Evolutionary conservation across 2,797 vertebrate genomes (phyloP), one percentile per base, ranked within the genome.

Genomic region (Sebastes steindachneri): DNA sequence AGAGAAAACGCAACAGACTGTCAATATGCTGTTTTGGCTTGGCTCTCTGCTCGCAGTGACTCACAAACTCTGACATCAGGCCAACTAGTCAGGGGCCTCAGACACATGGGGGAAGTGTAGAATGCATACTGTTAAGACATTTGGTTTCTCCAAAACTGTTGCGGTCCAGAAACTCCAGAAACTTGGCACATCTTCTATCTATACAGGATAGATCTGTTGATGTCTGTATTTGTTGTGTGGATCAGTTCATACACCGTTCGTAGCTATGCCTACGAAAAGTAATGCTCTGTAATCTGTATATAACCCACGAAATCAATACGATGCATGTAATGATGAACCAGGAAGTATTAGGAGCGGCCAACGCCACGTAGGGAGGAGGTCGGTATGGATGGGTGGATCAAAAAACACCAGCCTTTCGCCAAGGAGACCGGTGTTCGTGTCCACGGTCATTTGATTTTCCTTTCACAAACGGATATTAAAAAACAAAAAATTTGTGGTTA

Each of bases 91-190:
- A 77, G 89, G 80, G 82, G 88, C 85, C 84, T 84, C 62, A 65
- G 65, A 91, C 86, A 85, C 87, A 88, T 82, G 85, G 77, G 69
- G 73, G 54, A 86, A 75, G 88, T 82, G 88, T 73, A 68, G 78
- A 74, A 79, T 45, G 3, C 87, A 77, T 77, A 88, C 90, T 93
- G 90, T 68, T 86, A 62, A 77, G 69, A 86, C 84, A 88, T 91
- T 90, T 85, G 83, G 11, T 88, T 85, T 81, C 73, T 88, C 28
- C 35, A 55, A 41, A 79, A 73, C 69, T 45, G 68, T 78, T 73
- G 51, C 37, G 31, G 7, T 69, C 53, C 29, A 71, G 25, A 84
- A 59, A 78, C 74, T 59, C 68, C 62, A 37, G 11, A 17, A 26
- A 41, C 54, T 65, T 86, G 68, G 65, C 79, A 69, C 29, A 51